Evolutionary conservation across 2,797 vertebrate species (phyloP).

Genomic region (Pogonophryne albipinna): DNA sequence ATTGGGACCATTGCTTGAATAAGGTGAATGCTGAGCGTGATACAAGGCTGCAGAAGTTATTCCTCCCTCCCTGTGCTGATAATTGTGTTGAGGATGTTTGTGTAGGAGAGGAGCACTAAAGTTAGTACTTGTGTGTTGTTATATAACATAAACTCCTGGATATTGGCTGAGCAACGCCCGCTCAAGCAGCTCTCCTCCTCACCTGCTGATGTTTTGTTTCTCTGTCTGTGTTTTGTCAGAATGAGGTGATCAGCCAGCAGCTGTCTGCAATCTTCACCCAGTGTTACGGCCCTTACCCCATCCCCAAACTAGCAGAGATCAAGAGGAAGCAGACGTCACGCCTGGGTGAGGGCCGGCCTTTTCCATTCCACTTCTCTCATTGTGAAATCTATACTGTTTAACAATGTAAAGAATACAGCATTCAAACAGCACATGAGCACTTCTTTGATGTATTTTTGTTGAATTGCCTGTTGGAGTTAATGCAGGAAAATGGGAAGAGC

Average conservation of each 20-base stretch:
- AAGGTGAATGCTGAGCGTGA: constrained; percentile 11
- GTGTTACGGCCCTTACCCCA: constrained; percentile 88
- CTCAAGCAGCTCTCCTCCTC: constrained; percentile 10
- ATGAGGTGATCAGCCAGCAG: constrained; percentile 88
- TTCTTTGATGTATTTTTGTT: neutral
- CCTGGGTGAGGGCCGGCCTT: constrained; percentile 75
- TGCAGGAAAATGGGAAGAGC: neutral
- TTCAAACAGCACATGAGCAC: neutral
- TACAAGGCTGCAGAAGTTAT: constrained; percentile 14
- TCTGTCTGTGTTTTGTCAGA: constrained; percentile 73
- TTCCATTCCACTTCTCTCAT: neutral
- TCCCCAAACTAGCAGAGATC: constrained; percentile 87
- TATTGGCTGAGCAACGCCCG: constrained; percentile 11
- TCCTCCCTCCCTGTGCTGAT: constrained; percentile 22
- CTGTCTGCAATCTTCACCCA: constrained; percentile 86
- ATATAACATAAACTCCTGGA: constrained; percentile 33
- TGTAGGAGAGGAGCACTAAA: constrained; percentile 41
- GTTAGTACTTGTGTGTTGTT: constrained; percentile 22
- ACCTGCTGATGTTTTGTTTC: constrained; percentile 26
- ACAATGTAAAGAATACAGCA: neutral
- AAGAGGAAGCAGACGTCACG: constrained; percentile 85
- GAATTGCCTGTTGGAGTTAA: neutral
- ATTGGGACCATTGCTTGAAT: constrained; percentile 1
- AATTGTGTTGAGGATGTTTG: constrained; percentile 44
- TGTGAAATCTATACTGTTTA: neutral